These are phyloP conservation scores for Prosapia bicincta DNA, from an alignment of 2,888 invertebrate species.

Conservation along the genomic window DNA sequence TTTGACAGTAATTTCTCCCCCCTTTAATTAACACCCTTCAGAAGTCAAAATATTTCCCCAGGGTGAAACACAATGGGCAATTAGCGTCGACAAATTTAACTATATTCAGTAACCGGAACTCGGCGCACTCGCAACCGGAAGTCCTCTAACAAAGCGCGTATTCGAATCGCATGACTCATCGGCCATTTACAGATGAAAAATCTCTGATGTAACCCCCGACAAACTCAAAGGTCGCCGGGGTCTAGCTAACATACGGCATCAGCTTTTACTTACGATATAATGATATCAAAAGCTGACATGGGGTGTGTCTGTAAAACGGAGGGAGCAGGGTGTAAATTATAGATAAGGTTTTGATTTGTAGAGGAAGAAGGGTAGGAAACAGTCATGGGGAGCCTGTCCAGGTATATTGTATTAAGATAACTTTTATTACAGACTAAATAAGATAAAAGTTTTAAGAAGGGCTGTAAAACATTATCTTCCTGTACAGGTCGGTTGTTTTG, in stretches of 20 bases:
- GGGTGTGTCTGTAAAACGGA: conserved; percentile 19
- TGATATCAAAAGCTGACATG: conserved; percentile 26
- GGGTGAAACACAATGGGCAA: neutral
- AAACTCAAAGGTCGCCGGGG: neutral
- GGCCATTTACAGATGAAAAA: neutral
- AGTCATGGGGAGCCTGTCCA: neutral
- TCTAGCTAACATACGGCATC: neutral
- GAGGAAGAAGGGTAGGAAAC: neutral
- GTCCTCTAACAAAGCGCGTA: neutral
- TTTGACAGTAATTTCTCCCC: neutral
- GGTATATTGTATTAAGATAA: neutral
- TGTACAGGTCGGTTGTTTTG: neutral
- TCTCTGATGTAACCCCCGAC: neutral
- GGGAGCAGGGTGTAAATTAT: conserved; percentile 24
- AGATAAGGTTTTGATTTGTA: conserved; percentile 30
- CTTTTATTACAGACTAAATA: neutral
- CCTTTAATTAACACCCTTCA: neutral
- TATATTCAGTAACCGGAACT: neutral
- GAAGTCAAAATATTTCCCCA: neutral
- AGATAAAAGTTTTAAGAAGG: neutral
- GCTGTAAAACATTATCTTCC: neutral
- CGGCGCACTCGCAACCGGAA: neutral
- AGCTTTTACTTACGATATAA: conserved; percentile 9
- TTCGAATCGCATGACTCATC: neutral
- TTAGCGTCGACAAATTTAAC: neutral